These are phyloP conservation scores for Calypte anna DNA, from an alignment of 2,113 vertebrate species.

Conservation along the genomic window DNA sequence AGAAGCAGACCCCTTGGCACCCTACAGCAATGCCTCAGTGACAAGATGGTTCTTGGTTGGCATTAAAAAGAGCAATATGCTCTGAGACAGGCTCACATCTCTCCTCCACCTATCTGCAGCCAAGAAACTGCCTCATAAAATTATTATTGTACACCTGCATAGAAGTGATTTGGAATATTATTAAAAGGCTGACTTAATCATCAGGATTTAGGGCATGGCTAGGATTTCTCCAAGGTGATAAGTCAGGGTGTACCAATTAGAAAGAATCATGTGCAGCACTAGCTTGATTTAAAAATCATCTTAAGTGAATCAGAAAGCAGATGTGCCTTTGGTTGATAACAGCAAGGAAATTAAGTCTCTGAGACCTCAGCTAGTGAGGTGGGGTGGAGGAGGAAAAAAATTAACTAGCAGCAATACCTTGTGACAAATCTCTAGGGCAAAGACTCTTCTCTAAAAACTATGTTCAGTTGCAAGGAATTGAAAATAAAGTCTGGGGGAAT, in stretches of 20 bases:
- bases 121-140: constrained; percentile 37
- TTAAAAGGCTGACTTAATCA: constrained; percentile 26
- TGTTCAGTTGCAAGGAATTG: neutral
- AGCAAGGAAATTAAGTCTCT: neutral
- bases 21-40: neutral
- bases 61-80: neutral
- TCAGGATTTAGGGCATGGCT: constrained; percentile 19
- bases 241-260: constrained; percentile 27
- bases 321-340: constrained; percentile 32
- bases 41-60: neutral
- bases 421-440: neutral
- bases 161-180: constrained; percentile 10
- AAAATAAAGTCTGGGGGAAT: neutral
- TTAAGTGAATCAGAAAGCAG: constrained; percentile 45
- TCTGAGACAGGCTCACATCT: neutral
- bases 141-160: neutral
- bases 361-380: neutral
- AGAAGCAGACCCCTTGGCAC: neutral
- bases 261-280: neutral
- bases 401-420: neutral
- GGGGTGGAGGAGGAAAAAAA: neutral
- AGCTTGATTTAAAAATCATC: constrained; percentile 44
- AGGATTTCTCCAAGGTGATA: constrained; percentile 37
- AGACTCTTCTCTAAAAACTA: neutral
- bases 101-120: neutral